phyloP scores from a whole-genome alignment of 2,797 vertebrate genomes.

The Loriculus beryllinus region DNA sequence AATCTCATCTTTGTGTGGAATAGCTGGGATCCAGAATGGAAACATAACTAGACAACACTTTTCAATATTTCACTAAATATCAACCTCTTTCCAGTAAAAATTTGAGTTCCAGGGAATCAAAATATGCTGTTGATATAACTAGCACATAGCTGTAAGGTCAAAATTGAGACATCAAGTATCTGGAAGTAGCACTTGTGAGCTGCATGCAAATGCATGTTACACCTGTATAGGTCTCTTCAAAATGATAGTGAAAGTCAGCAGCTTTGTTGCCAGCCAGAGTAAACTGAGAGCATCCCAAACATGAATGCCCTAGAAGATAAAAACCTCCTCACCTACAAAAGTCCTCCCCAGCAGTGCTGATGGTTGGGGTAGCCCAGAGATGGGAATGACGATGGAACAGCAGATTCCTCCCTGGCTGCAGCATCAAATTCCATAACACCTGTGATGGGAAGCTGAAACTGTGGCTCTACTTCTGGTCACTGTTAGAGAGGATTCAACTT shows the following conservation, averaged over 20 bases:
- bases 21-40: not conserved
- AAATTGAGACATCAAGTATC: not conserved
- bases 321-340: not conserved
- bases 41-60: not conserved
- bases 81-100: not conserved
- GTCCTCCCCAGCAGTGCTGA: not conserved
- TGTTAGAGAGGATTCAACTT: not conserved
- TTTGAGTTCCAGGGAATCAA: not conserved
- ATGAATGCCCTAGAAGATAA: not conserved
- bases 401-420: not conserved
- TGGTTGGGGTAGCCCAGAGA: not conserved
- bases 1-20: not conserved
- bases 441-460: not conserved
- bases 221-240: not conserved
- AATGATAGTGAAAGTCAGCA: not conserved
- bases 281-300: not conserved
- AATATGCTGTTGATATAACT: not conserved
- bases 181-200: not conserved
- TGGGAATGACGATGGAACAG: fast-evolving
- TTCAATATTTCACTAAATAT: not conserved
- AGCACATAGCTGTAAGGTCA: not conserved
- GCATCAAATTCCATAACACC: not conserved
- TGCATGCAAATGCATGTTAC: not conserved
- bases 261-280: not conserved
- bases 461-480: fast-evolving